Conservation (phyloP, 2,113 vertebrate genomes). For the Laticauda laticaudata region DNA sequence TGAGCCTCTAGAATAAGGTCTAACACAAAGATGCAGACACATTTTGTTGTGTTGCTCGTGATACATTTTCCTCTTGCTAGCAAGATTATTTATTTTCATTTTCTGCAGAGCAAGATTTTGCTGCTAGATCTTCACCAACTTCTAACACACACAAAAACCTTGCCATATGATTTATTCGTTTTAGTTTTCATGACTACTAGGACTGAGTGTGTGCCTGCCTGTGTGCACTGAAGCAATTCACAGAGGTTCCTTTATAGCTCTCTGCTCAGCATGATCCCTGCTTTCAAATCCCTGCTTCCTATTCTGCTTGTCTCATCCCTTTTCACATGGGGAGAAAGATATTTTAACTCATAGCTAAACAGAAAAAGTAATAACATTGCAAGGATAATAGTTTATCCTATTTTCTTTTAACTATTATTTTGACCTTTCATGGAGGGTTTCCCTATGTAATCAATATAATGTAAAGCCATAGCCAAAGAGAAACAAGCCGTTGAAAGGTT, state of each 20-base stretch:
- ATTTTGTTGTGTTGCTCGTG: not conserved
- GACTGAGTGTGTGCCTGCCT: not conserved
- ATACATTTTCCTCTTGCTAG: not conserved
- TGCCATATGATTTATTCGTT: not conserved
- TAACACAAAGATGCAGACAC: not conserved
- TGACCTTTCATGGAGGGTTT: not conserved
- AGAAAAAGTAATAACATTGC: not conserved
- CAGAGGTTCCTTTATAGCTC: not conserved
- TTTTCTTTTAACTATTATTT: not conserved
- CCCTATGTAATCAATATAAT: not conserved
- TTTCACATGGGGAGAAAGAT: not conserved
- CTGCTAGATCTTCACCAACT: not conserved
- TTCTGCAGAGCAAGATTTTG: not conserved
- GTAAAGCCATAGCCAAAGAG: not conserved
- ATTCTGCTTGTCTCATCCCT: not conserved
- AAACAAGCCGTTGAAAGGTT: not conserved
- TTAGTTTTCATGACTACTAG: not conserved
- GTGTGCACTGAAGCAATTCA: not conserved
- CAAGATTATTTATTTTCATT: conserved; percentile 4
- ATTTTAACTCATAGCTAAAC: not conserved
- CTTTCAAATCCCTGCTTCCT: not conserved
- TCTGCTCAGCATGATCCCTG: not conserved
- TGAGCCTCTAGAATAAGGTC: not conserved
- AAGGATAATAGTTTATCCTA: not conserved
- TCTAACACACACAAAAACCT: not conserved